Base-by-base conservation (phyloP, 2,888 invertebrate species). In the Epinotia bilunana region DNA sequence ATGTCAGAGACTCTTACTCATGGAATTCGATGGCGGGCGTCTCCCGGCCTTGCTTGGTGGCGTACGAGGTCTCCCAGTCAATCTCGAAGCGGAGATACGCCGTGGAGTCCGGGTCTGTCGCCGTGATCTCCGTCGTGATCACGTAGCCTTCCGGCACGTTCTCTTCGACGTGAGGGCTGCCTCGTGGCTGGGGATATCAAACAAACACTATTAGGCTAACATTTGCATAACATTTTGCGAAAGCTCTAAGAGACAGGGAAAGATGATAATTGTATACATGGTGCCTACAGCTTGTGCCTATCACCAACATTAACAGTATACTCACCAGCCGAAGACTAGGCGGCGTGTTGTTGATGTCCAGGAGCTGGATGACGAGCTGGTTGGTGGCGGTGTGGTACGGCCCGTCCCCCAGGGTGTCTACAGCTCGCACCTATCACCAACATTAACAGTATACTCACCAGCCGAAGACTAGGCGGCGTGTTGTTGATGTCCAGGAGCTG, bases 101-200 rank as follows among this genome's bases (percentile, higher is more conserved):
- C 0, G 93, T 93, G 5, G 95, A 94, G 82, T 96, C 96, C 0
- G 94, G 94, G 87, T 96, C 96, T 0, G 89, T 93, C 1, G 95
- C 96, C 5, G 83, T 87, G 76, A 96, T 95, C 70, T 88, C 87
- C 1, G 87, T 79, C 0, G 89, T 87, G 55, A 96, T 89, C 68
- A 81, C 63, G 63, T 83, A 86, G 0, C 90, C 93, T 11, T 85
- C 84, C 0, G 87, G 83, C 0, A 92, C 91, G 81, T 96, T 95
- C 87, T 96, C 96, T 28, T 93, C 86, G 3, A 96, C 92, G 73
- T 88, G 85, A 0, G 95, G 92, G 76, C 90, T 90, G 62, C 83
- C 82, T 23, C 91, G 87, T 4, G 95, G 95, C 95, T 95, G 77
- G 1, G 67, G 55, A 46, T 68, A 64, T 23, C 20, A 13, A 18